Conservation (phyloP, 2,888 invertebrate genomes). For the Macrophya annulata region DNA sequence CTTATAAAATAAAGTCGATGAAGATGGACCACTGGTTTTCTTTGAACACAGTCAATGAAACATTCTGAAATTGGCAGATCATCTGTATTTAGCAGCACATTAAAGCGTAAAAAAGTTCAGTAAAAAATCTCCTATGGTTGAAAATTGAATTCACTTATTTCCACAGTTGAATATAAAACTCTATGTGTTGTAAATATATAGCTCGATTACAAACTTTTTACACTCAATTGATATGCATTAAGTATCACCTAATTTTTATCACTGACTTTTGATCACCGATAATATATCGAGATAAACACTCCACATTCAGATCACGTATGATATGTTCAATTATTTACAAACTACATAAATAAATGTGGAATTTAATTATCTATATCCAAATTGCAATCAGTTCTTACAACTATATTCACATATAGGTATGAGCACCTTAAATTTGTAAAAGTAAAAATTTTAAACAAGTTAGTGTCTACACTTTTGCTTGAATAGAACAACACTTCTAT, state of each 20-base stretch:
- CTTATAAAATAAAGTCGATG: neutral
- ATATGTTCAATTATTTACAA: too few relatives aligned
- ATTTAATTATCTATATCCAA: neutral
- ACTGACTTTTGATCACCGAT: neutral
- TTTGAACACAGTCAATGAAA: neutral
- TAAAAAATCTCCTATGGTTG: neutral
- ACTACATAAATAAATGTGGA: neutral
- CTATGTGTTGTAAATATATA: too few relatives aligned
- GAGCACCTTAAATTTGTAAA: neutral
- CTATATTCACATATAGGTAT: neutral
- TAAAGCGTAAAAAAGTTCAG: neutral
- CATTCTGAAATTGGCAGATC: neutral
- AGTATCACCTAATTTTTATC: neutral
- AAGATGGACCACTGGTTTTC: neutral
- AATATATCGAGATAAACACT: conserved; percentile 10
- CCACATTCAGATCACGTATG: neutral
- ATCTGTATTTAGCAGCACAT: neutral
- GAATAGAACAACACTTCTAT: too few relatives aligned
- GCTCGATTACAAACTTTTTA: too few relatives aligned
- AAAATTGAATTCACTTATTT: too few relatives aligned
- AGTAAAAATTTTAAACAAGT: neutral
- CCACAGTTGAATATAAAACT: too few relatives aligned
- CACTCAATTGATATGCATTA: too few relatives aligned
- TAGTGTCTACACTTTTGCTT: neutral
- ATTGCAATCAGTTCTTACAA: conserved; percentile 1